Evolutionary conservation across 2,113 vertebrate species (phyloP).

Genomic region (Taxidea taxus): DNA sequence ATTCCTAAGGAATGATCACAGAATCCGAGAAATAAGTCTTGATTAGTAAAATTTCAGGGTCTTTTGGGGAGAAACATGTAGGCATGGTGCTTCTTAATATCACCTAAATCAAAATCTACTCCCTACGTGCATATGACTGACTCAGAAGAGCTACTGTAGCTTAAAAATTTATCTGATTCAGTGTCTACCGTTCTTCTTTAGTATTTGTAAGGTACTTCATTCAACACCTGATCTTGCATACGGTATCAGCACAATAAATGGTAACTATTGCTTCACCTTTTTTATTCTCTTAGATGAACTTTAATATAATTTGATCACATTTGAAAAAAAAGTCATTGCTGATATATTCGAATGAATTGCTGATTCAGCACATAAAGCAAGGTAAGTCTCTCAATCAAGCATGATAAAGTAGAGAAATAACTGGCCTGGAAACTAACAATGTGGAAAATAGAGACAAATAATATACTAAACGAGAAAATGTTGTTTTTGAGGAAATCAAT

Average conservation of each 20-base stretch:
- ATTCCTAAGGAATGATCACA: not conserved
- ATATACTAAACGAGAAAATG: not conserved
- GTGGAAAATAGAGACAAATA: not conserved
- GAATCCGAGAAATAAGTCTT: not conserved
- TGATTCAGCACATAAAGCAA: not conserved
- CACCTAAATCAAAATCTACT: not conserved
- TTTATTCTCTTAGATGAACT: not conserved
- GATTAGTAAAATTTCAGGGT: not conserved
- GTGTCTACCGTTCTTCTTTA: not conserved
- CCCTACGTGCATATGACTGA: not conserved
- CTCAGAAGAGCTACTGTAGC: not conserved
- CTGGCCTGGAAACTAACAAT: not conserved
- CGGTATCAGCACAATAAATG: not conserved
- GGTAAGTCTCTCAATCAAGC: not conserved
- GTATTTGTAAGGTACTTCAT: not conserved
- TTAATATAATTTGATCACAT: conserved; percentile 22
- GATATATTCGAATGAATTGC: not conserved
- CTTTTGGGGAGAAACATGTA: not conserved
- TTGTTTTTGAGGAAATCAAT: not conserved
- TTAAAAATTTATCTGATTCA: not conserved
- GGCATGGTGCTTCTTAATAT: not conserved
- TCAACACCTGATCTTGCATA: not conserved
- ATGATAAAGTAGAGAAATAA: not conserved
- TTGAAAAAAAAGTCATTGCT: not conserved
- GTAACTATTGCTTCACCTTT: not conserved